Conservation (phyloP, 1,140 invertebrate genomes). For the Drosophila kurseongensis region DNA sequence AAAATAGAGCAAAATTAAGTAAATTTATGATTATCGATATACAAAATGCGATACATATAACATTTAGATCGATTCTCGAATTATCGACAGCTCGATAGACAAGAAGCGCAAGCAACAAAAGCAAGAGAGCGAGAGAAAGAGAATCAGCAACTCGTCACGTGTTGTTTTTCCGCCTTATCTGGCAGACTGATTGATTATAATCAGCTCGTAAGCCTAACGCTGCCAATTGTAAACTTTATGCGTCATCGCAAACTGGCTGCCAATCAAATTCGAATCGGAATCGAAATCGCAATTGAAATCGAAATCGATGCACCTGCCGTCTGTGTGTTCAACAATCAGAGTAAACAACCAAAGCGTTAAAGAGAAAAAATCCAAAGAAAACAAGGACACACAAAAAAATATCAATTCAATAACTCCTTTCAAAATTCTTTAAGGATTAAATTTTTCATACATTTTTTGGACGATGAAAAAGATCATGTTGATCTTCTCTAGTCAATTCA, state of each 20-base stretch:
- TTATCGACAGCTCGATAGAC: conserved; percentile 28
- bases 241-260: conserved; percentile 67
- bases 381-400: background rate
- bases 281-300: conserved; percentile 16
- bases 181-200: conserved; percentile 32
- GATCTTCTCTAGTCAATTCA: too few relatives aligned
- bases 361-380: conserved; percentile 22
- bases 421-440: too few relatives aligned
- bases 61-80: conserved; percentile 18
- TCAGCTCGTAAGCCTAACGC: conserved; percentile 50
- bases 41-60: conserved; percentile 27
- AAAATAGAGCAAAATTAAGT: conserved; percentile 56
- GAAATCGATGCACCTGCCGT: conserved; percentile 57
- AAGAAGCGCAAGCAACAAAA: conserved; percentile 27
- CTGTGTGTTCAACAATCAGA: conserved; percentile 50
- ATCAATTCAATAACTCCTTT: too few relatives aligned
- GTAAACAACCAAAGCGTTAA: conserved; percentile 50
- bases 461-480: too few relatives aligned
- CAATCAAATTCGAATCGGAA: conserved; percentile 65
- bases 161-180: conserved; percentile 32
- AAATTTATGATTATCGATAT: conserved; percentile 35
- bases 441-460: too few relatives aligned
- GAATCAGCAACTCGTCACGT: conserved; percentile 35
- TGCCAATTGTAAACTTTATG: conserved; percentile 68
- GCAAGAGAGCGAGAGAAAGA: conserved; percentile 15